Percentiles rank a stretch among this genome's conserved stretches.
phyloP scores from a whole-genome alignment of 2,113 vertebrate species.

The Phrynosoma platyrhinos region DNA sequence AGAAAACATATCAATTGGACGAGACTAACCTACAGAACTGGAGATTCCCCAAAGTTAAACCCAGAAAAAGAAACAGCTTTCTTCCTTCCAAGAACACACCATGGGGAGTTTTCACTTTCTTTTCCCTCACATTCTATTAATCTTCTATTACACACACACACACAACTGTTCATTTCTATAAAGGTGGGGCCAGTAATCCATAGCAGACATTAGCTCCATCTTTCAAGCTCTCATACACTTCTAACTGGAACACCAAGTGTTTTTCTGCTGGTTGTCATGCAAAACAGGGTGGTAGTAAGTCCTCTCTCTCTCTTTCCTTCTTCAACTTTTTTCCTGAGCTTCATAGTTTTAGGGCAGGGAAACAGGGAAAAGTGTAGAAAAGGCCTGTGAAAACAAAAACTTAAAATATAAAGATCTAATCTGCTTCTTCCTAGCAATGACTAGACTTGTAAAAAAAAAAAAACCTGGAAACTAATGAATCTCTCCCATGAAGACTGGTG shows the following conservation, averaged over 20 bases:
- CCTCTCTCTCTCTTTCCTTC: neutral
- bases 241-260: neutral
- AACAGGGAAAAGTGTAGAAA: neutral
- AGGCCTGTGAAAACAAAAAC: too few relatives aligned
- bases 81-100: neutral
- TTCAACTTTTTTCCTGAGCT: neutral
- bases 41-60: neutral
- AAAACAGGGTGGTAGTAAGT: neutral
- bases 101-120: conserved; percentile 11
- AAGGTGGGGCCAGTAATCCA: neutral
- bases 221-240: neutral
- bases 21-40: neutral
- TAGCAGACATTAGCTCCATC: neutral
- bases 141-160: neutral
- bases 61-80: neutral
- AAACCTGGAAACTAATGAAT: too few relatives aligned
- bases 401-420: too few relatives aligned
- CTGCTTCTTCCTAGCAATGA: too few relatives aligned
- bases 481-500: too few relatives aligned
- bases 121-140: neutral
- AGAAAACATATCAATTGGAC: neutral
- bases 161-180: neutral
- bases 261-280: neutral
- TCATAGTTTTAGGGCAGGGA: neutral
- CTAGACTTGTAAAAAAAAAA: too few relatives aligned